Percentiles rank a stretch among this genome's conserved stretches.
Evolutionary conservation across 2,888 invertebrate species (phyloP).

Genomic region (Oxystoma pomonae): DNA sequence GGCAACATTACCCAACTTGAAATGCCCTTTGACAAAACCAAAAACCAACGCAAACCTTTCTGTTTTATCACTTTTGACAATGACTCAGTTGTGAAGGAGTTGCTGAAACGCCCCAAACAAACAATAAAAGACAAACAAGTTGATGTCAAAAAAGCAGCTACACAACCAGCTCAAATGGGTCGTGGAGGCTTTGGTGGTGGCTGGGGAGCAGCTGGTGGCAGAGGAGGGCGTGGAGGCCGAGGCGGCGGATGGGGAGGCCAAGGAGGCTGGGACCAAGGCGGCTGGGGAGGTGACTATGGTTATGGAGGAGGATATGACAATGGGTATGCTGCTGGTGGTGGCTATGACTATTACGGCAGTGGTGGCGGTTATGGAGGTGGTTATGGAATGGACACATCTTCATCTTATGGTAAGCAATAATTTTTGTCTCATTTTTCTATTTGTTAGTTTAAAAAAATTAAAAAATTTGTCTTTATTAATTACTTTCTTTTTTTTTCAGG

Average conservation of each 20-base stretch:
- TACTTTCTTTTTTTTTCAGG: not conserved
- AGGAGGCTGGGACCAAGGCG: constrained; percentile 5
- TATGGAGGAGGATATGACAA: constrained; percentile 15
- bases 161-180: constrained; percentile 23
- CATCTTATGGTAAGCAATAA: not conserved
- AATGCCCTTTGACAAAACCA: constrained; percentile 27
- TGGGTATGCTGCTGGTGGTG: constrained; percentile 14
- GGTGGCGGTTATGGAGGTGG: constrained; percentile 21
- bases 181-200: constrained; percentile 17
- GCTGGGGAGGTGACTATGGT: constrained; percentile 10
- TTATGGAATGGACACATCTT: constrained; percentile 14
- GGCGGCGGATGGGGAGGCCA: constrained; percentile 13
- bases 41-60: constrained; percentile 25
- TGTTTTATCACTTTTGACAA: constrained; percentile 26
- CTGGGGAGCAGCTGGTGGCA: constrained; percentile 13
- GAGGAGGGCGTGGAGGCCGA: constrained; percentile 15
- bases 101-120: constrained; percentile 25
- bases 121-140: constrained; percentile 26
- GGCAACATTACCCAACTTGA: constrained; percentile 24
- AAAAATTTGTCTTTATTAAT: not conserved
- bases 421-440: too few relatives aligned
- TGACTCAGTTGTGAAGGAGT: constrained; percentile 21
- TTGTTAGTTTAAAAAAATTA: not conserved
- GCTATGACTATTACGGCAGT: constrained; percentile 19
- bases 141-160: constrained; percentile 25